Percentiles rank a stretch among this genome's conserved stretches.
These are phyloP conservation scores for Martes flavigula DNA, from an alignment of 2,797 vertebrate species.

Conservation along the genomic window DNA sequence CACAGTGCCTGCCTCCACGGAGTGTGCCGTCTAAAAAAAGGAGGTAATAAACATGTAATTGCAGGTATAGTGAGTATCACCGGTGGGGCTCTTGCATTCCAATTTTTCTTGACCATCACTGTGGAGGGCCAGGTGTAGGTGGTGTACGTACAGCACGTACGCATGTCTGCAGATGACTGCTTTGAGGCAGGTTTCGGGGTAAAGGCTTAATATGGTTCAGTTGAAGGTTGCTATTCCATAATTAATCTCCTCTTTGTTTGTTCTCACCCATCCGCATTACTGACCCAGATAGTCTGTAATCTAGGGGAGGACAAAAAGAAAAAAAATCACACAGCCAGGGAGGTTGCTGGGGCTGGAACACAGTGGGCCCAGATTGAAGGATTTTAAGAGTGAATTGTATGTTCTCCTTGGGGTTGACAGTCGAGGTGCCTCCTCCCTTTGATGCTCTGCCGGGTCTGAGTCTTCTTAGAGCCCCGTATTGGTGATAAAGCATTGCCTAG, in stretches of 20 bases:
- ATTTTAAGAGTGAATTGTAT: background rate
- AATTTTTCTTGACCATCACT: background rate
- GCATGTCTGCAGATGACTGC: background rate
- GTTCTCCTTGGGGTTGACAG: background rate
- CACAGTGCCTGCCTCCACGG: background rate
- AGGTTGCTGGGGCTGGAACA: background rate
- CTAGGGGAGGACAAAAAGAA: conserved; percentile 1
- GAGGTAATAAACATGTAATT: background rate
- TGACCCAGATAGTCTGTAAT: conserved; percentile 67
- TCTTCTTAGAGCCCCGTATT: background rate
- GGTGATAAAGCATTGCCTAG: background rate
- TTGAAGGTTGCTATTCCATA: conserved; percentile 66
- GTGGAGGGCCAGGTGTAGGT: background rate
- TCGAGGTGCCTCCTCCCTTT: background rate
- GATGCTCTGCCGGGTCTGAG: background rate
- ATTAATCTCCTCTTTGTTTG: conserved; percentile 76
- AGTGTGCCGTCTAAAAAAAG: background rate
- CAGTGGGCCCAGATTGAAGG: background rate
- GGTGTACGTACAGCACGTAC: accelerated
- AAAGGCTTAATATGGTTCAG: conserved; percentile 59
- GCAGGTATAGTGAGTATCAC: too few relatives aligned
- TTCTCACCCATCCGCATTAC: conserved; percentile 51
- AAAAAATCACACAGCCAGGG: background rate
- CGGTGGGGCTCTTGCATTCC: background rate
- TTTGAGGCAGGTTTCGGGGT: background rate